Conservation (phyloP, 2,888 invertebrate genomes). For the Drosophila birchii region DNA sequence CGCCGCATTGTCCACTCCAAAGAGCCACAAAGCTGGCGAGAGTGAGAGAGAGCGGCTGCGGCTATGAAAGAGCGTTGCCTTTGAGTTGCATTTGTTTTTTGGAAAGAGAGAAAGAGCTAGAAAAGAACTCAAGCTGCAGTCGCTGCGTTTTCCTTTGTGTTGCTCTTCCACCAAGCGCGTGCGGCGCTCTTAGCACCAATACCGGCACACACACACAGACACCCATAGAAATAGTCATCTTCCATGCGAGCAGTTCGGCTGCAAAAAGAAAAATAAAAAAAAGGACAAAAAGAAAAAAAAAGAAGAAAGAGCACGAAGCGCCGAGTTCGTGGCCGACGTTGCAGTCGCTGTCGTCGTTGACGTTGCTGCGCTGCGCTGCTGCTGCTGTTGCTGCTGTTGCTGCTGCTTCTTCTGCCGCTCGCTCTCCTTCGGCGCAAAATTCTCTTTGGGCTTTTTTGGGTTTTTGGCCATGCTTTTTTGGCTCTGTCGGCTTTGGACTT, state of each 20-base stretch:
- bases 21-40: not conserved
- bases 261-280: conserved; percentile 23
- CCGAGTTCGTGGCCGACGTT: conserved; percentile 25
- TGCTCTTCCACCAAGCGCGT: conserved; percentile 66
- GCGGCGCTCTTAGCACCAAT: conserved; percentile 71
- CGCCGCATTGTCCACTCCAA: conserved; percentile 61
- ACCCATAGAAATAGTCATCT: conserved; percentile 13
- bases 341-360: conserved; percentile 24
- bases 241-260: conserved; percentile 46
- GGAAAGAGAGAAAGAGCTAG: conserved; percentile 27
- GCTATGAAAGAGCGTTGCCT: not conserved
- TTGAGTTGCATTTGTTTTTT: conserved; percentile 19
- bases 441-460: conserved; percentile 48
- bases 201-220: conserved; percentile 45
- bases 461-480: conserved; percentile 52
- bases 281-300: not conserved
- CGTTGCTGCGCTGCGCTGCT: conserved; percentile 23
- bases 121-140: conserved; percentile 38
- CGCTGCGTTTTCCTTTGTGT: conserved; percentile 58
- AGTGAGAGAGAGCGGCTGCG: conserved; percentile 15
- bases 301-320: conserved; percentile 20
- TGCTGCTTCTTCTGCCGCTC: conserved; percentile 23
- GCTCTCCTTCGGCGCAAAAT: conserved; percentile 27
- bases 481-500: conserved; percentile 82
- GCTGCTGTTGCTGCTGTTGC: conserved; percentile 12